Percentiles rank a stretch among this genome's conserved stretches.
Conservation (phyloP, 1,140 invertebrate species). For the Diprion similis region DNA sequence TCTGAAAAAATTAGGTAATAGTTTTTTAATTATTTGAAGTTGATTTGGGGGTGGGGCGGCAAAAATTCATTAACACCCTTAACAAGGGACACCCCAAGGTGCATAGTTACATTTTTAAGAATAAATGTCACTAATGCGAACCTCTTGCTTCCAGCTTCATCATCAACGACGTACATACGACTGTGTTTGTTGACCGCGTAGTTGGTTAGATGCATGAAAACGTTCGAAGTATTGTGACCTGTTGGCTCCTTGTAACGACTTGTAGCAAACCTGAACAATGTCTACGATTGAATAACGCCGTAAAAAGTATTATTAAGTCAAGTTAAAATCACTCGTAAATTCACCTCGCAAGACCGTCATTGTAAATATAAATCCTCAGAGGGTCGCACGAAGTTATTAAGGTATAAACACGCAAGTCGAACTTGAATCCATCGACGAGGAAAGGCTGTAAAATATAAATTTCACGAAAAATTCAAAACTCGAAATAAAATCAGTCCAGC, state of each 20-base stretch:
- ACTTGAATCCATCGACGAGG: constrained; percentile 96
- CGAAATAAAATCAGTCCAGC: constrained; percentile 24
- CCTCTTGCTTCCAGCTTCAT: constrained; percentile 86
- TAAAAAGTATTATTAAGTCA: background rate
- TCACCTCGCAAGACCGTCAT: constrained; percentile 90
- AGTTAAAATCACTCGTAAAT: constrained; percentile 16
- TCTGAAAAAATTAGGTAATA: too few relatives aligned
- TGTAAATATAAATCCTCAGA: constrained; percentile 90
- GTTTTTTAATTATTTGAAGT: too few relatives aligned
- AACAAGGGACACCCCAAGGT: background rate
- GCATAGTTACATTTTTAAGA: constrained; percentile 12
- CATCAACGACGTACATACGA: constrained; percentile 76
- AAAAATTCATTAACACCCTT: too few relatives aligned
- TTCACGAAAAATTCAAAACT: constrained; percentile 47
- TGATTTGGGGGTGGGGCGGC: too few relatives aligned
- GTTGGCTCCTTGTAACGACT: constrained; percentile 83
- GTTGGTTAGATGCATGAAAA: constrained; percentile 98
- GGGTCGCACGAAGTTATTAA: constrained; percentile 95
- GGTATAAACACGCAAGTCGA: constrained; percentile 94
- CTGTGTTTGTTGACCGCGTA: constrained; percentile 95
- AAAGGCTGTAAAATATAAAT: constrained; percentile 68
- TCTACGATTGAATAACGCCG: background rate
- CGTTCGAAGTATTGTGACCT: constrained; percentile 78
- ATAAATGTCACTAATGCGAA: constrained; percentile 39
- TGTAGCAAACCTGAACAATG: constrained; percentile 78